Evolutionary conservation across 2,113 vertebrate genomes (phyloP).

Genomic region (Balaeniceps rex): DNA sequence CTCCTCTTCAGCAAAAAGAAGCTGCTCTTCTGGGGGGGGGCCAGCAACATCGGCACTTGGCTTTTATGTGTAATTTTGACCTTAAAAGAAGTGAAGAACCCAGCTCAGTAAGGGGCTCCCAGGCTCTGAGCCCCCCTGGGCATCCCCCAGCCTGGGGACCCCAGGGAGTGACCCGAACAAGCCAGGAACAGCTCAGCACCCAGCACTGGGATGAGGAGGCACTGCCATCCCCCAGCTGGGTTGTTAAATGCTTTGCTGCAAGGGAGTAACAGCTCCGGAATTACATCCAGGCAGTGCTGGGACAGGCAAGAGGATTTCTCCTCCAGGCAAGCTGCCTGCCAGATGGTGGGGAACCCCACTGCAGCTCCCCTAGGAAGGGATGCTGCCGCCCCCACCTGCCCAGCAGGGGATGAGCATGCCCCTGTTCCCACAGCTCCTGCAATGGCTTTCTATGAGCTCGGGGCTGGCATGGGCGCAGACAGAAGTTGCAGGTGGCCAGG

Average conservation of each 20-base stretch:
- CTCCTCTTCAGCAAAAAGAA: slow-evolving; percentile 91
- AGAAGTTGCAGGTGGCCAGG: neutral
- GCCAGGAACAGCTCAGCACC: neutral
- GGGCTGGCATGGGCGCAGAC: fast-evolving
- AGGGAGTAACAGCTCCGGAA: neutral
- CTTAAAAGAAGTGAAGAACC: slow-evolving; percentile 67
- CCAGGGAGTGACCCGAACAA: fast-evolving
- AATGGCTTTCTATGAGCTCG: fast-evolving
- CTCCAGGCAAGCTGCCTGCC: neutral
- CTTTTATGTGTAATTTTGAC: slow-evolving; percentile 93
- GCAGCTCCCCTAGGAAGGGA: neutral
- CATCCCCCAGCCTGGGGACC: neutral
- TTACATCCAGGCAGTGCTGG: neutral
- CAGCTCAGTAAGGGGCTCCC: neutral
- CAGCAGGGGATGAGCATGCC: fast-evolving
- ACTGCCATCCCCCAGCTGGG: neutral
- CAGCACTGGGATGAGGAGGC: fast-evolving
- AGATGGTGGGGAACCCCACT: neutral
- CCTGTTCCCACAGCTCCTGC: neutral
- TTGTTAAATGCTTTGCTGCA: neutral
- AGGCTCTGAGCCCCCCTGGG: neutral
- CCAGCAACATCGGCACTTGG: slow-evolving; percentile 93
- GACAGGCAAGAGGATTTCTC: neutral
- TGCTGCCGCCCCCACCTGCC: neutral
- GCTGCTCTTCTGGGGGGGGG: slow-evolving; percentile 88